Evolutionary conservation across 1,140 invertebrate genomes (phyloP).

Genomic region (Augochlora pura): DNA sequence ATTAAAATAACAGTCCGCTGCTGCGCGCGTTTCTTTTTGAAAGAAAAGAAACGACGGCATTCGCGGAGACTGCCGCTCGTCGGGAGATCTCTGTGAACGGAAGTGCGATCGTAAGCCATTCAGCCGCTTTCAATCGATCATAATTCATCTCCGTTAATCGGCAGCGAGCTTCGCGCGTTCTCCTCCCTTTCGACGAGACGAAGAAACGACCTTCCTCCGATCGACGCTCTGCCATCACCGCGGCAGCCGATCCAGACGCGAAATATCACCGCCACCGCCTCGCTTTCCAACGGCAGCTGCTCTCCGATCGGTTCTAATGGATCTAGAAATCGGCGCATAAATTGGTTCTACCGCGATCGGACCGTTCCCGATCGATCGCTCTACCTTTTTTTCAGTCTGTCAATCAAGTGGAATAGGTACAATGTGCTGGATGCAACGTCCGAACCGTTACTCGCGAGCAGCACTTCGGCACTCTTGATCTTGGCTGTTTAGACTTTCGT

Average conservation of each 20-base stretch:
- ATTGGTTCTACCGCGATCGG: not conserved
- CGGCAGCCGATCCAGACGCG: not conserved
- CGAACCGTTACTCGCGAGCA: not conserved
- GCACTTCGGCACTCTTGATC: not conserved
- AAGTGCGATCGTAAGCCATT: slow-evolving; percentile 36
- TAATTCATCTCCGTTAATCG: slow-evolving; percentile 51
- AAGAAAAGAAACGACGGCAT: slow-evolving; percentile 20
- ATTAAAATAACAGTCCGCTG: no score
- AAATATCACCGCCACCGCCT: slow-evolving; percentile 1
- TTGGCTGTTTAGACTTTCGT: not conserved
- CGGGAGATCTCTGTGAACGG: slow-evolving; percentile 7
- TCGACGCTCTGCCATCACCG: not conserved
- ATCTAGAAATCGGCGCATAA: slow-evolving; percentile 10
- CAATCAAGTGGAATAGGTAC: no score
- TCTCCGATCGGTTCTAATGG: slow-evolving; percentile 3
- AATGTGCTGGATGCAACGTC: no score
- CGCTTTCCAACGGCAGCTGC: slow-evolving; percentile 21
- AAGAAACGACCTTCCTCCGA: slow-evolving; percentile 16
- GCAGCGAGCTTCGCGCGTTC: not conserved
- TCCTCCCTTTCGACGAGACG: slow-evolving; percentile 18
- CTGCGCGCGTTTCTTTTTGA: no score
- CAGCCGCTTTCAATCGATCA: slow-evolving; percentile 18
- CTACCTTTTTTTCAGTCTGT: not conserved
- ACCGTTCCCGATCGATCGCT: not conserved
- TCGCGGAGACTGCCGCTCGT: no score